These are phyloP conservation scores for Polyommatus icarus DNA, from an alignment of 2,888 invertebrate genomes.

Conservation along the genomic window DNA sequence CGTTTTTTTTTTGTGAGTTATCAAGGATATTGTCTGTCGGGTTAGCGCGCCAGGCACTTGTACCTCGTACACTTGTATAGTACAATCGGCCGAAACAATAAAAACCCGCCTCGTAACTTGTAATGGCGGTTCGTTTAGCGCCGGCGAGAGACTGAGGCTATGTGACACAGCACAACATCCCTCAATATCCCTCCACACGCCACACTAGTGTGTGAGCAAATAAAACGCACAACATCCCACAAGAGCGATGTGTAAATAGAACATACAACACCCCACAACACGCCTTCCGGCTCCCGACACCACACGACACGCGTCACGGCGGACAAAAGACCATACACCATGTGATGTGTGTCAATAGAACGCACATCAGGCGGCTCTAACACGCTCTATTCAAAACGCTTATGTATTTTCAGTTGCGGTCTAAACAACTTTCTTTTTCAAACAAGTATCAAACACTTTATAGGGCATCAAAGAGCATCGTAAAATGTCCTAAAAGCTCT, in stretches of 20 bases:
- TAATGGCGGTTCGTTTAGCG: background rate
- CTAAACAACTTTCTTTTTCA: slow-evolving; percentile 14
- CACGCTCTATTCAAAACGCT: background rate
- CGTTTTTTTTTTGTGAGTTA: background rate
- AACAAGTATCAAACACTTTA: background rate
- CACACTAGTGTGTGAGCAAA: background rate
- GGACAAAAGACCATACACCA: background rate
- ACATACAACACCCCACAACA: slow-evolving; percentile 2
- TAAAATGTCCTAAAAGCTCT: background rate
- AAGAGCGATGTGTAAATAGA: background rate
- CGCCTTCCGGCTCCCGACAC: background rate
- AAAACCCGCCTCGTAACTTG: slow-evolving; percentile 2
- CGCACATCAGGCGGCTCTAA: background rate
- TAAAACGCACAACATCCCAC: background rate
- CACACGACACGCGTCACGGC: background rate
- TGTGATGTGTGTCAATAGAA: background rate
- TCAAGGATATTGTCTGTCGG: background rate
- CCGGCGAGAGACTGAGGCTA: background rate
- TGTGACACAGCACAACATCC: background rate
- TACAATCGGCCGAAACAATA: background rate
- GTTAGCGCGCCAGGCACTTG: background rate
- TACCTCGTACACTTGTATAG: too few species aligned
- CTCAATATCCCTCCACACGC: background rate
- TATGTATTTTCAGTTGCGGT: background rate
- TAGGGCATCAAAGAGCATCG: background rate